A percentile compares a stretch with the other conserved stretches of the same genome.
These are phyloP conservation scores for Chymomyza caudatula DNA, from an alignment of 2,888 invertebrate species.

Conservation along the genomic window DNA sequence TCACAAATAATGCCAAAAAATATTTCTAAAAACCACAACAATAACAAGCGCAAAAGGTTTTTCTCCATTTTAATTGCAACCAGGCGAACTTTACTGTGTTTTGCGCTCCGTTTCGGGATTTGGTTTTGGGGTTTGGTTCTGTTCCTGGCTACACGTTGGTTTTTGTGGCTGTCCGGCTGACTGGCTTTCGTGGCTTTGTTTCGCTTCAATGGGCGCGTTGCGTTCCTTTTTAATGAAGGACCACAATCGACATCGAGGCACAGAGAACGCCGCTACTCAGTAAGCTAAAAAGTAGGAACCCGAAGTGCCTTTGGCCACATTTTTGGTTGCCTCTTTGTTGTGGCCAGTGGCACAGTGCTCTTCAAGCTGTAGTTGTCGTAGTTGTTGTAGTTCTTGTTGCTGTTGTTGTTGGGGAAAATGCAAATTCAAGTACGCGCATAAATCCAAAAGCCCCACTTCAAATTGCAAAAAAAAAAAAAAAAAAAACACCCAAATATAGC, in stretches of 20 bases:
- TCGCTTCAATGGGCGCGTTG: slow-evolving; percentile 4
- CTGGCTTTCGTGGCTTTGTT: slow-evolving; percentile 1
- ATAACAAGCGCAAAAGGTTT: background rate
- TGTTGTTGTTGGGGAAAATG: slow-evolving; percentile 50
- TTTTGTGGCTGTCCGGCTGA: background rate
- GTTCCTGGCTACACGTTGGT: background rate
- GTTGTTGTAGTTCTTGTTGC: slow-evolving; percentile 7
- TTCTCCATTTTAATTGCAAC: background rate
- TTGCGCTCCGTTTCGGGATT: too few relatives aligned
- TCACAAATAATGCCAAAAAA: background rate
- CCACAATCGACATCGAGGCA: background rate
- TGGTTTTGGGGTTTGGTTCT: background rate
- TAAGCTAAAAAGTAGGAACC: background rate
- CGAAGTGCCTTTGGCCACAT: background rate
- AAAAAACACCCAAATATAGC: slow-evolving; percentile 20
- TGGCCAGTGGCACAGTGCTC: slow-evolving; percentile 12
- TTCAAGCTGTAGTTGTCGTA: background rate
- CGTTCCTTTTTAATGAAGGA: slow-evolving; percentile 4
- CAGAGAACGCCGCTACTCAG: background rate
- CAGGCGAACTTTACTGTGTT: too few relatives aligned
- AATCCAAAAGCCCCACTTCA: slow-evolving; percentile 61
- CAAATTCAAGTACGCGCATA: slow-evolving; percentile 68
- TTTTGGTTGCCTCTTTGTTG: slow-evolving; percentile 42
- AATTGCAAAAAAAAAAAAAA: slow-evolving; percentile 33
- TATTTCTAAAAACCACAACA: background rate